Percentiles rank a stretch among this genome's conserved stretches.
phyloP scores from a whole-genome alignment of 2,888 invertebrate genomes.

The Pegoplata infirma region DNA sequence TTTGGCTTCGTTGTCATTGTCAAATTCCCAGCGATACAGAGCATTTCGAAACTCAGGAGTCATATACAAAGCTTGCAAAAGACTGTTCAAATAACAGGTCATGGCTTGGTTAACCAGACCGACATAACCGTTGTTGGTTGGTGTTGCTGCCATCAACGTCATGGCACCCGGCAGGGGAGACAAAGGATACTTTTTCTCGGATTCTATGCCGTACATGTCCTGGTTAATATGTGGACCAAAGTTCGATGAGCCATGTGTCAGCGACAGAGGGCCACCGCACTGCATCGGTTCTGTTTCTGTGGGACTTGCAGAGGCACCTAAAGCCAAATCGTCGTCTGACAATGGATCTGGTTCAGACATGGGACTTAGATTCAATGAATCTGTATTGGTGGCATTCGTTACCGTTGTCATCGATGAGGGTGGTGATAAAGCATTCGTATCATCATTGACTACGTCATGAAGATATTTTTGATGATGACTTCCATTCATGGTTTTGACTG shows the following conservation, averaged over 20 bases:
- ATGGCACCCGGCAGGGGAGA: constrained; percentile 34
- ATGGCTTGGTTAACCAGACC: constrained; percentile 93
- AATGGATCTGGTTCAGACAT: constrained; percentile 73
- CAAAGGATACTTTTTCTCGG: constrained; percentile 45
- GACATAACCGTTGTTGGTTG: constrained; percentile 80
- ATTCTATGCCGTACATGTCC: constrained; percentile 30
- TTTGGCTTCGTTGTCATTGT: constrained; percentile 83
- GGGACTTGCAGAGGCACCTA: constrained; percentile 78
- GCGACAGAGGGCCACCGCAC: constrained; percentile 61
- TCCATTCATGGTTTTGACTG: background rate
- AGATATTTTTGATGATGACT: background rate
- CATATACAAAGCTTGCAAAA: constrained; percentile 93
- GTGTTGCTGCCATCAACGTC: constrained; percentile 39
- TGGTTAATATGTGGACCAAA: constrained; percentile 49
- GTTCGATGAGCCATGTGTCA: constrained; percentile 51
- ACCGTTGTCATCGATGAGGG: constrained; percentile 63
- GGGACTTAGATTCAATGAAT: constrained; percentile 73
- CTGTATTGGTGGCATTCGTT: constrained; percentile 63
- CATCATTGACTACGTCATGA: constrained; percentile 19
- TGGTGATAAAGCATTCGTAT: constrained; percentile 44
- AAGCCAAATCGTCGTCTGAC: constrained; percentile 76
- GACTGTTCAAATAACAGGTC: constrained; percentile 94
- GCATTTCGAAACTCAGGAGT: constrained; percentile 95
- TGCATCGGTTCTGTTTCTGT: constrained; percentile 71
- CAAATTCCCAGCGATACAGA: constrained; percentile 89